Base-by-base conservation (phyloP, 2,797 vertebrate species). In the Sciurus carolinensis region DNA sequence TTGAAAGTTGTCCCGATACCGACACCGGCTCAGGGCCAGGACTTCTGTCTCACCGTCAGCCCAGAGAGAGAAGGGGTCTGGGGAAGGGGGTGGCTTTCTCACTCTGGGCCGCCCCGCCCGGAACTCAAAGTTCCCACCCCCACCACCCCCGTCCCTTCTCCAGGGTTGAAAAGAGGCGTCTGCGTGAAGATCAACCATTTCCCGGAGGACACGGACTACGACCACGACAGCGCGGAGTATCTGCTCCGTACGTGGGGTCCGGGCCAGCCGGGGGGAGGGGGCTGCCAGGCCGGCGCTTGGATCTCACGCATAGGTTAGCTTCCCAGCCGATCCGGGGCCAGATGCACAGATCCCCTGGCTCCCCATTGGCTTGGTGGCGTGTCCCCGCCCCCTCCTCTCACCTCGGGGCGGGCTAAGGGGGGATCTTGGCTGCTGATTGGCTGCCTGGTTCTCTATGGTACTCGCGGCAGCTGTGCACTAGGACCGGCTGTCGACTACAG, bases 151-250 rank as follows among this genome's bases (percentile, higher is more conserved):
- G 30, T 87, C 85, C 89, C 77, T 47, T 71, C 62, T 97, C 97
- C 98, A 99, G 99, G 99, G 95, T 98, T 99, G 98, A 99, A 99
- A 98, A 98, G 99, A 98, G 99, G 99, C 52, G 98, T 99, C 92
- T 99, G 99, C 96, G 99, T 99, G 94, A 99, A 99, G 98, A 99
- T 99, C 97, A 99, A 99, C 98, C 99, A 99, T 97, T 99, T 99
- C 98, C 99, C 99, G 24, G 99, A 99, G 97, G 99, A 99, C 91
- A 99, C 99, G 54, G 99, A 99, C 98, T 99, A 99, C 95, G 99
- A 99, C 98, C 99, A 99, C 83, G 99, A 99, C 95, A 99, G 99
- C 95, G 99, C 99, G 72, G 99, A 99, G 98, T 99, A 99, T 92
- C 99, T 99, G 98, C 98, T 99, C 98, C 99, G 99, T 99, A 99